Evolutionary conservation across 1,140 invertebrate species (phyloP).

Genomic region (Metopolophium dirhodum): DNA sequence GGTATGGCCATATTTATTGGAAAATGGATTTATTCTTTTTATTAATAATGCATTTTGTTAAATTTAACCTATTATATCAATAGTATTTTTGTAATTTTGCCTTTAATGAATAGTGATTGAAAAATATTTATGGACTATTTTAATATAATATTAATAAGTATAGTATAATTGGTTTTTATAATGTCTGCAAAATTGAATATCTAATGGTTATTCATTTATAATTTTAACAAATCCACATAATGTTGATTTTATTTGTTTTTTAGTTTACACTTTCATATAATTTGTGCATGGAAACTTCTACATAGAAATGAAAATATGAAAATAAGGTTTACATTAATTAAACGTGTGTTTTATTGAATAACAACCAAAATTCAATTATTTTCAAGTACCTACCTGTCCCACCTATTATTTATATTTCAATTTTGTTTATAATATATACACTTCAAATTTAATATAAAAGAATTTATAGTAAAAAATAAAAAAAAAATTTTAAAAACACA

Average conservation of each 20-base stretch:
- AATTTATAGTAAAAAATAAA: too few relatives aligned
- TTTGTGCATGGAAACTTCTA: neutral
- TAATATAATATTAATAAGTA: neutral
- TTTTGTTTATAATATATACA: neutral
- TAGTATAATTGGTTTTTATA: neutral
- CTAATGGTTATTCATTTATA: neutral
- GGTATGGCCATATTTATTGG: too few relatives aligned
- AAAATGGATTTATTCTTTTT: too few relatives aligned
- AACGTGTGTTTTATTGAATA: neutral
- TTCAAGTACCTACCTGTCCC: neutral
- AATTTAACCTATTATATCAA: too few relatives aligned
- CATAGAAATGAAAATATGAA: neutral
- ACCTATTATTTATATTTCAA: neutral
- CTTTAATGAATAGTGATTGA: neutral
- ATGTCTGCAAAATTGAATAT: neutral
- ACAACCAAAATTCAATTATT: neutral
- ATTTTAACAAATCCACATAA: neutral
- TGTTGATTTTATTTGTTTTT: neutral
- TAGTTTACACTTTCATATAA: neutral
- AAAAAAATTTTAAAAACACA: too few relatives aligned
- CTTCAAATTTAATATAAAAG: neutral
- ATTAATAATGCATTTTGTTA: too few relatives aligned
- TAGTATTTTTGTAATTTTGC: neutral
- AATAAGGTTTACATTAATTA: conserved; percentile 2
- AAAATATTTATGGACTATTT: neutral